Evolutionary conservation across 2,113 vertebrate species (phyloP).

Genomic region (Ammodytes dubius): DNA sequence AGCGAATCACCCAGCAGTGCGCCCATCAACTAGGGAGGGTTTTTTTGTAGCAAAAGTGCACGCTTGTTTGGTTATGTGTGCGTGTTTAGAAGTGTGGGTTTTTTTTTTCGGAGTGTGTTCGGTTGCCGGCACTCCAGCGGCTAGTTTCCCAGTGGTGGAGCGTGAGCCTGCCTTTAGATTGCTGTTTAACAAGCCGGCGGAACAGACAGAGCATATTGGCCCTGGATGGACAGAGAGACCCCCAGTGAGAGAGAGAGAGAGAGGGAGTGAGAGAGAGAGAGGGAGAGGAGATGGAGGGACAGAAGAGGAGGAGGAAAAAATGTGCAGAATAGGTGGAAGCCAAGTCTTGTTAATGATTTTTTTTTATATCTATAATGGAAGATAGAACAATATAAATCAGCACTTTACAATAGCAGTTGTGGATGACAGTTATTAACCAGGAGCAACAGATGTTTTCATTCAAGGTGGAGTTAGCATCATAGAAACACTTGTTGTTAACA

Average conservation of each 20-base stretch:
- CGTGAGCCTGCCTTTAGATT: conserved; percentile 86
- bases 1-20: conserved; percentile 27
- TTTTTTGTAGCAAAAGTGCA: conserved; percentile 23
- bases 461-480: no score
- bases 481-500: no score
- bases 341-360: no score
- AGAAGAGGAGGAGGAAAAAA: background rate
- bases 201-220: conserved; percentile 80
- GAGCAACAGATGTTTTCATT: no score
- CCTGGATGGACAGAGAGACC: conserved; percentile 73
- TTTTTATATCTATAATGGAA: no score
- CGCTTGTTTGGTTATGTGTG: conserved; percentile 20
- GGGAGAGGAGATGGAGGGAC: background rate
- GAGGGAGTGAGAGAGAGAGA: conserved; percentile 17
- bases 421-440: no score
- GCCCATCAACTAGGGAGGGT: conserved; percentile 30
- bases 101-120: conserved; percentile 58
- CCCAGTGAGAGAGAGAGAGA: conserved; percentile 56
- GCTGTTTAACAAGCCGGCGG: conserved; percentile 80
- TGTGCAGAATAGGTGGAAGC: background rate
- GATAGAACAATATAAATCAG: no score
- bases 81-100: conserved; percentile 22
- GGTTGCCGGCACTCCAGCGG: conserved; percentile 72
- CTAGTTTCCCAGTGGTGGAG: conserved; percentile 75
- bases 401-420: no score